phyloP scores from a whole-genome alignment of 2,113 vertebrate species.

The Rhinogobius similis region DNA sequence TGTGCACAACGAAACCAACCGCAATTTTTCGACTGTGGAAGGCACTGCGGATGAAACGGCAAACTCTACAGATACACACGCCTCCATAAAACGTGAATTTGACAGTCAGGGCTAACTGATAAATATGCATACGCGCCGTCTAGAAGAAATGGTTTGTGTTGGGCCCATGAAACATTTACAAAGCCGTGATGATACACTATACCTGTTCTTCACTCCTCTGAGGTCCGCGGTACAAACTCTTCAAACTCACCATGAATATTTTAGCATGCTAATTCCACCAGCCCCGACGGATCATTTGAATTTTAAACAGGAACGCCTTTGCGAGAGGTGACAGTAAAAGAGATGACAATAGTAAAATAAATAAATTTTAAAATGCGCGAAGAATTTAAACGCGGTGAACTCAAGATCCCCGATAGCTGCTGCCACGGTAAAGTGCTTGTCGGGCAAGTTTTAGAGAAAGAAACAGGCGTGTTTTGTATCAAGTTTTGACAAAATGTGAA shows the following conservation, averaged over 20 bases:
- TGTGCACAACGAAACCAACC: not conserved
- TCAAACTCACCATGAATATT: slow-evolving; percentile 68
- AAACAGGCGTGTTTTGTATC: not conserved
- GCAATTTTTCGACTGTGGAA: not conserved
- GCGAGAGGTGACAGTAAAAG: slow-evolving; percentile 44
- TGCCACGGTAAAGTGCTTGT: slow-evolving; percentile 7
- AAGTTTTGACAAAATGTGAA: not conserved
- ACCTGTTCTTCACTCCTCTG: slow-evolving; percentile 42
- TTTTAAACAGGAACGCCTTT: slow-evolving; percentile 49
- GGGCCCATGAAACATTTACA: slow-evolving; percentile 54
- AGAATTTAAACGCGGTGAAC: slow-evolving; percentile 18
- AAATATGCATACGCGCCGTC: not conserved
- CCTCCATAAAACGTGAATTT: slow-evolving; percentile 21
- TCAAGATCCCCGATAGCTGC: slow-evolving; percentile 16
- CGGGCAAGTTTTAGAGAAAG: not conserved
- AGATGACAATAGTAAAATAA: slow-evolving; percentile 40
- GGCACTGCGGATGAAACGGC: not conserved
- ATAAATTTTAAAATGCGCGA: not conserved
- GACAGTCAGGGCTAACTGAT: slow-evolving; percentile 20
- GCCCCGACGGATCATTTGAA: slow-evolving; percentile 58
- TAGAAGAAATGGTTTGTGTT: slow-evolving; percentile 25
- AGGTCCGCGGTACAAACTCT: slow-evolving; percentile 50
- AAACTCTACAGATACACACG: not conserved
- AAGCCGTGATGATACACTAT: slow-evolving; percentile 40
- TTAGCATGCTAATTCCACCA: slow-evolving; percentile 67